Evolutionary conservation across 2,888 invertebrate genomes (phyloP), one percentile per base, ranked within the genome.

Genomic region (Ichneumoninae sp.): DNA sequence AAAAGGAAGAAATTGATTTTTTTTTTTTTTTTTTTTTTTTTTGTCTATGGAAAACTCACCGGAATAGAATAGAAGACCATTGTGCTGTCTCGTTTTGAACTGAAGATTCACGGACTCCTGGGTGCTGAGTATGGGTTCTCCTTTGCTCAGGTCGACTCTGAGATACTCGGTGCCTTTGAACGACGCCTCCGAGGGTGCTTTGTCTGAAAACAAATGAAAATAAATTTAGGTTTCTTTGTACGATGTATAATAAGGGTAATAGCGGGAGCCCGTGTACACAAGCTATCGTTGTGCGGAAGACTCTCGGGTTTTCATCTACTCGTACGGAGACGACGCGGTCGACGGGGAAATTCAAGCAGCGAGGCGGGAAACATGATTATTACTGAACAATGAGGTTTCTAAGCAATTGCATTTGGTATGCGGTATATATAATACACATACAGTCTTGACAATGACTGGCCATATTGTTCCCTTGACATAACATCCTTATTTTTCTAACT

Each of bases 101-200:
- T 97, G 97, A 79, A 99, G 95, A 5, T 97, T 97, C 88, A 99
- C 97, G 86, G 97, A 96, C 93, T 99, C 99, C 92, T 97, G 97
- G 78, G 97, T 97, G 94, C 98, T 98, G 87, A 98, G 97, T 90
- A 98, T 97, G 2, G 98, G 97, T 91, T 97, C 97, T 0, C 97
- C 97, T 93, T 97, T 97, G 84, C 97, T 97, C 89, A 98, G 95
- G 94, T 98, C 97, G 94, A 98, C 98, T 75, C 97, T 97, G 79
- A 99, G 96, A 94, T 97, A 98, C 94, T 98, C 98, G 0, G 96
- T 96, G 6, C 98, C 98, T 78, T 97, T 96, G 94, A 99, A 98
- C 80, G 98, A 98, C 8, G 98, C 98, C 94, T 98, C 98, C 76
- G 98, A 97, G 57, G 98, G 98, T 13, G 97, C 97, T 94, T 98